Percentiles rank a stretch among this genome's conserved stretches.
These are phyloP conservation scores for Steatocranus sp. DNA, from an alignment of 2,797 vertebrate species.

Conservation along the genomic window DNA sequence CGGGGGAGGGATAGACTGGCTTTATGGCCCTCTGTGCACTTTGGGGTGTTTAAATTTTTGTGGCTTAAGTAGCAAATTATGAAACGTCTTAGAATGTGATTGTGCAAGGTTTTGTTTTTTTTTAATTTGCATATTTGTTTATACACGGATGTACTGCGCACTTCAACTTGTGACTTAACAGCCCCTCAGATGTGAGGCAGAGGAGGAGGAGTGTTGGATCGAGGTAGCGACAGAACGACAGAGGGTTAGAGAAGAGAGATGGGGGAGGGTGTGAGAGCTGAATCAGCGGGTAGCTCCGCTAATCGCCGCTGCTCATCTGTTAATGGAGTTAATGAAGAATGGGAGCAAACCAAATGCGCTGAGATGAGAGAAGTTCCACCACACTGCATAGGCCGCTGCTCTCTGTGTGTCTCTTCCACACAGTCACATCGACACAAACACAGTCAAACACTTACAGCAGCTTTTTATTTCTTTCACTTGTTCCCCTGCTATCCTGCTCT, in stretches of 20 bases:
- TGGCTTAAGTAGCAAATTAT: conserved; percentile 36
- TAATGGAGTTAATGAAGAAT: conserved; percentile 88
- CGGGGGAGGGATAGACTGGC: conserved; percentile 49
- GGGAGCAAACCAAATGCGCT: conserved; percentile 82
- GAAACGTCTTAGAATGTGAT: neutral
- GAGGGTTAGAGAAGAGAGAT: conserved; percentile 36
- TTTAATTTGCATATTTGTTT: neutral
- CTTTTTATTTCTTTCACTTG: conserved; percentile 37
- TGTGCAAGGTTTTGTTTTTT: neutral
- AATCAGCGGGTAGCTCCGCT: conserved; percentile 82
- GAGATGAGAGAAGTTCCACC: conserved; percentile 84
- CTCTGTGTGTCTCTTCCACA: conserved; percentile 38
- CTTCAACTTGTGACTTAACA: conserved; percentile 38
- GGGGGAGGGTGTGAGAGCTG: conserved; percentile 62
- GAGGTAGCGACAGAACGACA: conserved; percentile 39
- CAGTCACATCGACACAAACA: conserved; percentile 26
- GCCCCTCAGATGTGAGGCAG: conserved; percentile 54
- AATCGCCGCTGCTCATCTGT: conserved; percentile 85
- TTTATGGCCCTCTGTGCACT: conserved; percentile 54
- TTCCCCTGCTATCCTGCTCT: conserved; percentile 11
- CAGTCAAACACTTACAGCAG: neutral
- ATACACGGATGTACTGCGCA: neutral
- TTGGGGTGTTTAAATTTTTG: conserved; percentile 39
- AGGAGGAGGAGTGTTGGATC: conserved; percentile 32
- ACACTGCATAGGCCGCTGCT: conserved; percentile 77